Percentiles rank a stretch among this genome's conserved stretches.
Evolutionary conservation across 2,797 vertebrate species (phyloP).

Genomic region (Tenualosa thibaudeaui): DNA sequence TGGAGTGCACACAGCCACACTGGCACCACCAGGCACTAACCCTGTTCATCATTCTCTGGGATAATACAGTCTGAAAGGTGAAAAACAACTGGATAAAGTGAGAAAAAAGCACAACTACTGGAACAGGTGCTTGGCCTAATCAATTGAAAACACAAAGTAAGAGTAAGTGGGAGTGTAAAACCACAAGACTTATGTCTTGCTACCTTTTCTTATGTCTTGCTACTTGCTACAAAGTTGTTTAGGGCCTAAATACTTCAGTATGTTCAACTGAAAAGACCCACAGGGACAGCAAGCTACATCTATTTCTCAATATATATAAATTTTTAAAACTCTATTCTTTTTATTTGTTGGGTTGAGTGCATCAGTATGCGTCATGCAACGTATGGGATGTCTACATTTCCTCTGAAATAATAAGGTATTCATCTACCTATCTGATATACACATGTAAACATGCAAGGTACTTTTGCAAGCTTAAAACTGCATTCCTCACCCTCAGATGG

Average conservation of each 20-base stretch:
- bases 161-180: not conserved
- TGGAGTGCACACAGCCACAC: not conserved
- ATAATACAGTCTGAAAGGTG: not conserved
- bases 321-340: not conserved
- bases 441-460: too few species aligned
- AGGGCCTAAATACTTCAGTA: not conserved
- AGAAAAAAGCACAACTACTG: not conserved
- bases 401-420: too few species aligned
- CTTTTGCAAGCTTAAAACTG: too few species aligned
- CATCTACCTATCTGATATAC: too few species aligned
- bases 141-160: not conserved
- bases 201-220: too few species aligned
- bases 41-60: not conserved
- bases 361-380: too few species aligned
- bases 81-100: not conserved
- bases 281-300: not conserved
- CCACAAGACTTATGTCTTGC: too few species aligned
- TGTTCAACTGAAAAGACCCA: not conserved
- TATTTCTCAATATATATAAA: not conserved
- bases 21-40: not conserved
- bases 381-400: too few species aligned
- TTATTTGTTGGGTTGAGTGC: too few species aligned
- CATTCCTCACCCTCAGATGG: not conserved
- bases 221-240: not conserved
- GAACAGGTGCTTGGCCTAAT: not conserved